These are phyloP conservation scores for Gallinago jamesoni DNA, from an alignment of 2,113 vertebrate species.

Conservation along the genomic window DNA sequence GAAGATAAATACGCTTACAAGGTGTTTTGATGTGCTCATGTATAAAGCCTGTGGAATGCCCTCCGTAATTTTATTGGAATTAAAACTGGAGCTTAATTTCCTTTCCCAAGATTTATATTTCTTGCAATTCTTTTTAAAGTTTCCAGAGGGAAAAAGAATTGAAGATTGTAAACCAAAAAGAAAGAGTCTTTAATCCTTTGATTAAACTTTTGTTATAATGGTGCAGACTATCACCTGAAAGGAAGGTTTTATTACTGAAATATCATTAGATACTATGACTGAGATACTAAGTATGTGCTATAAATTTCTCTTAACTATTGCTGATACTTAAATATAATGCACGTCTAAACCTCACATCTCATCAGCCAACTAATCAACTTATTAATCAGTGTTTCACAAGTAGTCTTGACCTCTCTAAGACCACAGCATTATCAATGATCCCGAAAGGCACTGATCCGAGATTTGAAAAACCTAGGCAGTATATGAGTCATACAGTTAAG, in stretches of 20 bases:
- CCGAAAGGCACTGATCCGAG: background rate
- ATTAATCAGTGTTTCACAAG: constrained; percentile 10
- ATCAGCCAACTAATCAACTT: constrained; percentile 30
- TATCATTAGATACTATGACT: constrained; percentile 8
- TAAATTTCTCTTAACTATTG: constrained; percentile 28
- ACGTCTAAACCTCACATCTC: background rate
- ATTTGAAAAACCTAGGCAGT: background rate
- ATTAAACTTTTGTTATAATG: constrained; percentile 35
- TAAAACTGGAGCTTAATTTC: constrained; percentile 25
- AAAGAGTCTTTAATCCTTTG: constrained; percentile 46
- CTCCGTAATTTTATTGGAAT: background rate
- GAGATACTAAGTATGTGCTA: background rate
- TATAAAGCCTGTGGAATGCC: background rate
- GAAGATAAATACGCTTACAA: background rate
- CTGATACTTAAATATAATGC: constrained; percentile 13
- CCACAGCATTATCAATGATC: background rate
- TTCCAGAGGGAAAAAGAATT: constrained; percentile 35
- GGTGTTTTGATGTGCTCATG: background rate
- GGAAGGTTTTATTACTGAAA: constrained; percentile 25
- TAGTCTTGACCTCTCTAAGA: background rate
- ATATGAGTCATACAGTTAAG: background rate
- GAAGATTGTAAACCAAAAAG: constrained; percentile 30
- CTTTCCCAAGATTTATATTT: constrained; percentile 21
- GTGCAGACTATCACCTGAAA: background rate
- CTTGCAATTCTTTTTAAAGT: background rate